Evolutionary conservation across 2,888 invertebrate genomes (phyloP), one percentile per base, ranked within the genome.

Genomic region (Acanthosepion lycidas): DNA sequence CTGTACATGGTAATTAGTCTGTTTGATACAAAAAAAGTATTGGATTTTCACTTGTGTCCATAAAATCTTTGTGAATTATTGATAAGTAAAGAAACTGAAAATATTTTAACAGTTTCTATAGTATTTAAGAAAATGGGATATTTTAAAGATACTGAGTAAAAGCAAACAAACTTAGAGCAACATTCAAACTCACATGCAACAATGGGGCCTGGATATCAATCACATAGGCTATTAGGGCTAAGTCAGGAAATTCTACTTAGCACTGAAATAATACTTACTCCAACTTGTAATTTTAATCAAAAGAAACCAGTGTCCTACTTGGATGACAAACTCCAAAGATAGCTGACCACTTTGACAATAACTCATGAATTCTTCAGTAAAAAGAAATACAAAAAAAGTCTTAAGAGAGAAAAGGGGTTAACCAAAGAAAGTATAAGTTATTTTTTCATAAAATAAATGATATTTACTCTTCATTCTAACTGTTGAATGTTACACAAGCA

Each of bases 241-340:
- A 78, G n/a, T 78, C n/a, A 78, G 4, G n/a, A n/a, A n/a, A 78
- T 78, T n/a, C n/a, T 78, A 78, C 78, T 78, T 78, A 28, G 78
- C 78, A 33, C n/a, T 33, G 15, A n/a, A 55, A 5, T 78, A 64
- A 64, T 8, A 78, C n/a, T 78, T 78, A 12, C 78, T 78, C 78
- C n/a, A 78, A 78, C 78, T 78, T 78, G n/a, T 15, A 78, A 78
- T 23, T n/a, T 33, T 78, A n/a, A 78, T 78, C n/a, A 78, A 78
- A 78, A 78, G n/a, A 78, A 78, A 78, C n/a, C n/a, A 78, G 23
- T 78, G n/a, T 78, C n/a, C 78, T 78, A n/a, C n/a, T 78, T 78
- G 78, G 12, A 78, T n/a, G 78, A 12, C 78, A n/a, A 78, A 33
- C n/a, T 78, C n/a, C 78, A n/a, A 78, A 78, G n/a, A 15, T 78